A percentile compares a stretch with the other conserved stretches of the same genome.
Conservation (phyloP, 2,113 vertebrate species). For the Hemiprocne comata region DNA sequence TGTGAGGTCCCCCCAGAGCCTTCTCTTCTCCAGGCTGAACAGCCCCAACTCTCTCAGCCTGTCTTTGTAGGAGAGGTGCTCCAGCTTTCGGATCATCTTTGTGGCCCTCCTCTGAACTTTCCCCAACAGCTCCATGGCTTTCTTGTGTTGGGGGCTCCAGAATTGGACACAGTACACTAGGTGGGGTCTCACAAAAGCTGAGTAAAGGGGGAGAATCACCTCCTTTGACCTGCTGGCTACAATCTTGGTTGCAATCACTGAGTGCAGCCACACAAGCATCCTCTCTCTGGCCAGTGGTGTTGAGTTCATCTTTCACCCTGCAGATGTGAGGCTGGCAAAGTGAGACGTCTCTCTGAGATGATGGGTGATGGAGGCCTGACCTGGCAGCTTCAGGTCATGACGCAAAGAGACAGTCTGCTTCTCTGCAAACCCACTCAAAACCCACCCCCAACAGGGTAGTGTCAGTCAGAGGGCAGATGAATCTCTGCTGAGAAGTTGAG, state of each 20-base stretch:
- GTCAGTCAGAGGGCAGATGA: neutral
- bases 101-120: too few species aligned
- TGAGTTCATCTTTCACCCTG: neutral
- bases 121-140: too few species aligned
- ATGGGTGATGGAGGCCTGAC: neutral
- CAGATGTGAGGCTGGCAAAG: neutral
- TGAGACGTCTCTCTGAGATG: neutral
- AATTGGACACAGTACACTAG: too few species aligned
- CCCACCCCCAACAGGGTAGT: neutral
- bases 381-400: neutral
- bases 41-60: too few species aligned
- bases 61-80: too few species aligned
- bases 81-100: too few species aligned
- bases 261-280: neutral
- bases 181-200: too few species aligned
- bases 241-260: neutral
- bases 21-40: too few species aligned
- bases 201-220: too few species aligned
- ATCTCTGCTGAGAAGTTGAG: neutral
- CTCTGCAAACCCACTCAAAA: neutral
- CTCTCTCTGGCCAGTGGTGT: neutral
- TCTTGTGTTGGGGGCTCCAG: too few species aligned
- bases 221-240: too few species aligned
- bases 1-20: too few species aligned
- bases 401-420: neutral